Evolutionary conservation across 2,888 invertebrate species (phyloP).

Genomic region (Neoascia interrupta): DNA sequence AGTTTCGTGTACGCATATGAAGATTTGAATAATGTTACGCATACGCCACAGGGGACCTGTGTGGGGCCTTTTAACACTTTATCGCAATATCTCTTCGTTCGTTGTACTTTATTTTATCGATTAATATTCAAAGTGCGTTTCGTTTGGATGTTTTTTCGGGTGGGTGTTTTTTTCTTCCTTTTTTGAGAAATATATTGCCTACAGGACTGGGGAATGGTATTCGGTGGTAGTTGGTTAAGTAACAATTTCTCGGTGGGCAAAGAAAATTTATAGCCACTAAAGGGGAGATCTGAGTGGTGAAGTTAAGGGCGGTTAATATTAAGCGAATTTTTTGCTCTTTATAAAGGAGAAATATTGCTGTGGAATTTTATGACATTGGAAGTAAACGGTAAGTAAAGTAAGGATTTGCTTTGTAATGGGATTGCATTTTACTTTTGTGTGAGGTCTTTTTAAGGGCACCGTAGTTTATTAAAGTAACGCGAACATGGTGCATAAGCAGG

Average conservation of each 20-base stretch:
- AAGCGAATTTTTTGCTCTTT: background rate
- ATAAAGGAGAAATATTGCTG: background rate
- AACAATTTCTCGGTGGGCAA: conserved; percentile 13
- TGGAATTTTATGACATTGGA: too few relatives aligned
- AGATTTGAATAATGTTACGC: conserved; percentile 7
- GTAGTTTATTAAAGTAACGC: too few relatives aligned
- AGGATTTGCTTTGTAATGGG: too few relatives aligned
- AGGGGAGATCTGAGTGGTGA: background rate
- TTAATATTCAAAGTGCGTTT: conserved; percentile 32
- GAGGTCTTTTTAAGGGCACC: too few relatives aligned
- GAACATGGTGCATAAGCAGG: too few relatives aligned
- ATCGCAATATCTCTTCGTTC: background rate
- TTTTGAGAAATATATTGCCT: background rate
- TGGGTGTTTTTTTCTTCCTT: too few relatives aligned
- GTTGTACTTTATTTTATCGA: conserved; percentile 12
- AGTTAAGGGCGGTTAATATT: background rate
- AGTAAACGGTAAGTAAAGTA: too few relatives aligned
- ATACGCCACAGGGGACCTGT: background rate
- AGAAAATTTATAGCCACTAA: conserved; percentile 10
- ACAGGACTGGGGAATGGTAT: background rate
- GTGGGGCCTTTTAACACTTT: background rate
- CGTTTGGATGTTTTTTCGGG: too few relatives aligned
- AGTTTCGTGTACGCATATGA: background rate
- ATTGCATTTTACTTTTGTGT: too few relatives aligned
- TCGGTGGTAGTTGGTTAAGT: background rate